Percentiles rank a stretch among this genome's conserved stretches.
phyloP scores from a whole-genome alignment of 2,797 vertebrate species.

The Fringilla coelebs region DNA sequence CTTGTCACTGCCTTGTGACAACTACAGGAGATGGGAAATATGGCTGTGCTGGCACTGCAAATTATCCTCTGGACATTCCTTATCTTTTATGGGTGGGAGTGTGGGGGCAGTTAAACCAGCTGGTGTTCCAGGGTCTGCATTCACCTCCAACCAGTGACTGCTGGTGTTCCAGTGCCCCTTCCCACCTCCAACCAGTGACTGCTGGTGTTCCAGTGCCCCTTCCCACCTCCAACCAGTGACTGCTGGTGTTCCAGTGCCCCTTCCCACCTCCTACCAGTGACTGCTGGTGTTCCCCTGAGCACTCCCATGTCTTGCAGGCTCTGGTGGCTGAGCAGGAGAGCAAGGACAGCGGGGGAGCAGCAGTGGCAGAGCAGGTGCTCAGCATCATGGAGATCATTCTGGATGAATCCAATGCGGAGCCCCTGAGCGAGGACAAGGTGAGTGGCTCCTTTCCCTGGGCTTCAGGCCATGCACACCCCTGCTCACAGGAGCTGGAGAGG shows the following conservation, averaged over 20 bases:
- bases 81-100: not conserved
- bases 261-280: rapidly evolving
- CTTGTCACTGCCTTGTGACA: not conserved
- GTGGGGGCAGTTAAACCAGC: not conserved
- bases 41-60: not conserved
- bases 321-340: conserved; percentile 97
- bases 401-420: conserved; percentile 96
- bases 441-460: not conserved
- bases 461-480: not conserved
- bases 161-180: no score
- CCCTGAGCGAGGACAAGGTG: conserved; percentile 95
- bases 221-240: not conserved
- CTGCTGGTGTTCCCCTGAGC: not conserved
- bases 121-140: no score
- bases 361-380: conserved; percentile 96
- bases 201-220: not conserved
- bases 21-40: rapidly evolving
- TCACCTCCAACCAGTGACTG: not conserved
- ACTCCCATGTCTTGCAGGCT: conserved; percentile 74
- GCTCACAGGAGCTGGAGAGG: not conserved
- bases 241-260: not conserved
- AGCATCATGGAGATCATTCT: conserved; percentile 99
- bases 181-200: not conserved
- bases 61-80: not conserved
- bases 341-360: conserved; percentile 95